A percentile compares a stretch with the other conserved stretches of the same genome.
These are phyloP conservation scores for Dicrurus megarhynchus DNA, from an alignment of 2,113 vertebrate species.

Conservation along the genomic window DNA sequence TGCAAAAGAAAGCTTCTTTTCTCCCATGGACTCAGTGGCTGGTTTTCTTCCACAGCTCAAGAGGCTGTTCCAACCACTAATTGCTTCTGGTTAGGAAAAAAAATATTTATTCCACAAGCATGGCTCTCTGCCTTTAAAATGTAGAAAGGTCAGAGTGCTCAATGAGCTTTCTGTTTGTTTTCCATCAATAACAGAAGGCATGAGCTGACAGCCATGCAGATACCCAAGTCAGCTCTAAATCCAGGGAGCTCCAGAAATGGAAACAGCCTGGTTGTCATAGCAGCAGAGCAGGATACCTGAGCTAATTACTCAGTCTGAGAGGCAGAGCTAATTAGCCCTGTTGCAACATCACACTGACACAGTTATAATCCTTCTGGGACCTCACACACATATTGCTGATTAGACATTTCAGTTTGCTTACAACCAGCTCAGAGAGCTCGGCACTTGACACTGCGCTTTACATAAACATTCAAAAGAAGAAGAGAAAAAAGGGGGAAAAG, in stretches of 20 bases:
- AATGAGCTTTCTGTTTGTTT: constrained; percentile 1
- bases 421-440: background rate
- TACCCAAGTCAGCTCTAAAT: background rate
- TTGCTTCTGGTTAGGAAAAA: background rate
- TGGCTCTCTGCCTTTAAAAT: background rate
- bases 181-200: constrained; percentile 40
- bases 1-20: background rate
- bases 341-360: constrained; percentile 32
- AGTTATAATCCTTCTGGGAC: constrained; percentile 43
- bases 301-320: constrained; percentile 53
- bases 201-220: background rate
- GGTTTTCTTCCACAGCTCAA: background rate
- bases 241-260: background rate
- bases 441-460: background rate
- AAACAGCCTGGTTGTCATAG: constrained; percentile 56
- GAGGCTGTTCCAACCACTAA: constrained; percentile 17
- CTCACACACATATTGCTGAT: background rate
- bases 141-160: background rate
- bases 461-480: background rate
- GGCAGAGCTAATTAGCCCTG: constrained; percentile 49
- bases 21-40: background rate
- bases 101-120: background rate
- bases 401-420: background rate
- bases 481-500: background rate
- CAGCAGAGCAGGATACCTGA: constrained; percentile 48